Conservation (phyloP, 2,113 vertebrate species). For the Chelonoidis abingdonii region DNA sequence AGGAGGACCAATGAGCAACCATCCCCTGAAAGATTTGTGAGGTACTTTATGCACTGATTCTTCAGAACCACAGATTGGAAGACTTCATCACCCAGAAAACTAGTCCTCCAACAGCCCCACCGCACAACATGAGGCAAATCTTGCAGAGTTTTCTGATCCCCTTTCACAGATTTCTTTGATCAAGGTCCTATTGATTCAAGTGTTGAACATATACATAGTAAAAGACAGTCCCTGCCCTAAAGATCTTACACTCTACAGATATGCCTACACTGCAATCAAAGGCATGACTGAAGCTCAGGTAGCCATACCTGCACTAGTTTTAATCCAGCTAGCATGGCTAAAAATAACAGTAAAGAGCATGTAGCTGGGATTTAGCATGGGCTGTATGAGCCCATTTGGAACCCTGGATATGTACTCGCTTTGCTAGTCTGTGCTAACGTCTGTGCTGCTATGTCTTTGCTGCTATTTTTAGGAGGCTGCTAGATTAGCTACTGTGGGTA, state of each 20-base stretch:
- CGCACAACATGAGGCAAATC: background rate
- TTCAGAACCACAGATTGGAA: accelerated
- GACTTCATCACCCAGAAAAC: background rate
- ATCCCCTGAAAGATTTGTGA: background rate
- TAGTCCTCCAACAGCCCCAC: background rate
- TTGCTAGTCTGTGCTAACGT: background rate
- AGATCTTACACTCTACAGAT: background rate
- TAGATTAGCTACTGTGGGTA: background rate
- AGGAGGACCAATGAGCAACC: background rate
- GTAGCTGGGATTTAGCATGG: background rate
- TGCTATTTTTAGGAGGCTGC: background rate
- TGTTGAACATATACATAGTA: background rate
- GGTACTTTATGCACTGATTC: background rate
- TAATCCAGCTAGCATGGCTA: background rate
- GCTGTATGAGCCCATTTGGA: background rate
- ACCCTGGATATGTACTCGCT: background rate
- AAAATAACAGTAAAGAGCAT: background rate
- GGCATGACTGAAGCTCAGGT: background rate
- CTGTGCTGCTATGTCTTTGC: background rate
- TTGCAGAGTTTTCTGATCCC: background rate
- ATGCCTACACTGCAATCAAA: background rate
- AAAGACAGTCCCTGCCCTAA: background rate
- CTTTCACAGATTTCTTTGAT: background rate
- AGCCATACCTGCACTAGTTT: background rate
- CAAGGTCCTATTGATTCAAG: background rate